These are phyloP conservation scores for Myoxocephalus aenaeus DNA, from an alignment of 2,797 vertebrate species.

Conservation along the genomic window DNA sequence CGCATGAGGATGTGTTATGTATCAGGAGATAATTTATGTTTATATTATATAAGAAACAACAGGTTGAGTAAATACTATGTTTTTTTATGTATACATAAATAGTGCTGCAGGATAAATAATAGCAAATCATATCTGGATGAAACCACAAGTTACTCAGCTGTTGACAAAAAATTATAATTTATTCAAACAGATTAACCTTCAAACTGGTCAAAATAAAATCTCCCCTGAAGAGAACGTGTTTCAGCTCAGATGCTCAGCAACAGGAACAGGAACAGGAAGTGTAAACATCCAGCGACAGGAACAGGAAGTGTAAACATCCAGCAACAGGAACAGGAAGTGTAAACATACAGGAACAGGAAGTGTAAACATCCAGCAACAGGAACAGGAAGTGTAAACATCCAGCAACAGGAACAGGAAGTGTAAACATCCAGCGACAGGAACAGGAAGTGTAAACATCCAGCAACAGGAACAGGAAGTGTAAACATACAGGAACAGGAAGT, in stretches of 20 bases:
- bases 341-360: no score
- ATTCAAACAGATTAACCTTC: conserved; percentile 90
- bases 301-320: no score
- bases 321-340: no score
- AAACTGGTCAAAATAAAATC: conserved; percentile 79
- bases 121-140: background rate
- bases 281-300: no score
- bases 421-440: no score
- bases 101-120: background rate
- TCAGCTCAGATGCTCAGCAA: conserved; percentile 10
- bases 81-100: background rate
- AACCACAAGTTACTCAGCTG: conserved; percentile 80
- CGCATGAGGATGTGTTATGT: background rate
- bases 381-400: no score
- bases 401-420: no score
- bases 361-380: no score
- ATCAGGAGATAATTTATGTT: background rate
- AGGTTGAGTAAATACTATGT: background rate
- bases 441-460: no score
- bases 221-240: conserved; percentile 35
- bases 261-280: no score
- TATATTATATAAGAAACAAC: background rate
- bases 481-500: no score
- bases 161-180: conserved; percentile 88
- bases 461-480: no score